Conservation (phyloP, 2,797 vertebrate species). For the Lagodon rhomboides region DNA sequence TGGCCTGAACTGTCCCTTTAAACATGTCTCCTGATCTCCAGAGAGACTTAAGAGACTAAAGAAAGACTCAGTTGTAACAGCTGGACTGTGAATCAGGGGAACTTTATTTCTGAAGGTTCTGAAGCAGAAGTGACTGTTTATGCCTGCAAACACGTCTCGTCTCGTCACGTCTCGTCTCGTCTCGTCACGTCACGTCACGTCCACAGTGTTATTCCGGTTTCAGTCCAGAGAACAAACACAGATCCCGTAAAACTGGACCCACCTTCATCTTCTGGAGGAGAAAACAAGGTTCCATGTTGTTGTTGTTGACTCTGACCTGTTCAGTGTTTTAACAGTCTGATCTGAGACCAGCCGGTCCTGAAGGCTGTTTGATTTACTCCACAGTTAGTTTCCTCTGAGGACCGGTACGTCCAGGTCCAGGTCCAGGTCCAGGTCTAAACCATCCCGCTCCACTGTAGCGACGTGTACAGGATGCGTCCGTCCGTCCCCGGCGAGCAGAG, state of each 20-base stretch:
- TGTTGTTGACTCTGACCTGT: neutral
- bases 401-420: too few species aligned
- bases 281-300: too few species aligned
- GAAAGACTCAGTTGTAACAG: neutral
- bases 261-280: too few species aligned
- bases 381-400: too few species aligned
- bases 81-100: neutral
- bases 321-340: neutral
- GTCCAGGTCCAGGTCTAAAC: slow-evolving; percentile 39
- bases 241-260: too few species aligned
- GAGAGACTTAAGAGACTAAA: too few species aligned
- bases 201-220: neutral
- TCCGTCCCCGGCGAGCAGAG: slow-evolving; percentile 84
- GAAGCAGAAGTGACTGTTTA: neutral
- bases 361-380: too few species aligned
- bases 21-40: too few species aligned
- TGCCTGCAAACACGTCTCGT: too few species aligned
- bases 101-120: neutral
- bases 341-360: neutral
- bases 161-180: too few species aligned
- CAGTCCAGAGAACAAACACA: too few species aligned
- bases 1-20: too few species aligned
- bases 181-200: neutral
- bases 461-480: slow-evolving; percentile 85
- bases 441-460: slow-evolving; percentile 92